These are phyloP conservation scores for Mylabris sibirica DNA, from an alignment of 2,888 invertebrate species.

Conservation along the genomic window DNA sequence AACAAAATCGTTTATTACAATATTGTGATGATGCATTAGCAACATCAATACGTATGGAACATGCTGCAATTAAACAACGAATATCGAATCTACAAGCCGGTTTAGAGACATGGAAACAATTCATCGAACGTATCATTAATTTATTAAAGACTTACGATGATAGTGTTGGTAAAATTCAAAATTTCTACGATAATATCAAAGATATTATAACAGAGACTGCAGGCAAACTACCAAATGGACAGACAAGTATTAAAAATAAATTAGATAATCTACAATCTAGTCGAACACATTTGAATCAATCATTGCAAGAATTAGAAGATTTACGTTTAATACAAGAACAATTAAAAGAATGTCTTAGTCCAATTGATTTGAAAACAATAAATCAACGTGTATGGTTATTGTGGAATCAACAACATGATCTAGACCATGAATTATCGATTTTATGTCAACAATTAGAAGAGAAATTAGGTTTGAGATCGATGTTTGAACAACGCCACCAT, in stretches of 20 bases:
- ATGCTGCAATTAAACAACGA: slow-evolving; percentile 77
- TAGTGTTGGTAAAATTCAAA: slow-evolving; percentile 67
- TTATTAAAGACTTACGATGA: slow-evolving; percentile 72
- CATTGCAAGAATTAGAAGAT: slow-evolving; percentile 72
- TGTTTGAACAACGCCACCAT: slow-evolving; percentile 73
- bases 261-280: slow-evolving; percentile 70
- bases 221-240: slow-evolving; percentile 65
- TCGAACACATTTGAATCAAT: slow-evolving; percentile 66
- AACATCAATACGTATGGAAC: slow-evolving; percentile 82
- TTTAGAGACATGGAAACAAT: slow-evolving; percentile 82
- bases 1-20: slow-evolving; percentile 71
- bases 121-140: slow-evolving; percentile 72
- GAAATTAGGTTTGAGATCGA: slow-evolving; percentile 72
- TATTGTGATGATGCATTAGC: slow-evolving; percentile 81
- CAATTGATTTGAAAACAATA: slow-evolving; percentile 81
- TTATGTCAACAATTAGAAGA: slow-evolving; percentile 78
- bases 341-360: slow-evolving; percentile 84
- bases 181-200: slow-evolving; percentile 71
- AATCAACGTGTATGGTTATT: slow-evolving; percentile 81
- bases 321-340: slow-evolving; percentile 80
- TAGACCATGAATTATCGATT: slow-evolving; percentile 79
- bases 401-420: slow-evolving; percentile 80
- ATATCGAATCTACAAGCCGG: slow-evolving; percentile 83
- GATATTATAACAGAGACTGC: slow-evolving; percentile 67
- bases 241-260: slow-evolving; percentile 70